A percentile compares a stretch with the other conserved stretches of the same genome.
Evolutionary conservation across 2,113 vertebrate species (phyloP).

Genomic region (Heloderma charlesbogerti): DNA sequence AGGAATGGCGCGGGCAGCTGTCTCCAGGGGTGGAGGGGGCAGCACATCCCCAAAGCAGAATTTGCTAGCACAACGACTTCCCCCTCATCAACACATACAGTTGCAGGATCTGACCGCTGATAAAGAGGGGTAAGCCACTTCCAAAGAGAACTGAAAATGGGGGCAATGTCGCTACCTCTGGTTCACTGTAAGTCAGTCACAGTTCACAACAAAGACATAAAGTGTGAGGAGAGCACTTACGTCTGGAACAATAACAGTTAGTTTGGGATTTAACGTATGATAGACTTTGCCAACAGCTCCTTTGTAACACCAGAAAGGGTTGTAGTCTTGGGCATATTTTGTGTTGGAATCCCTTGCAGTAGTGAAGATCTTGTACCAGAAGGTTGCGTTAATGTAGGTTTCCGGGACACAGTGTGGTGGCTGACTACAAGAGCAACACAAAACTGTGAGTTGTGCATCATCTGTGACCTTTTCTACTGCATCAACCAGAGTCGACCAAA

Average conservation of each 20-base stretch:
- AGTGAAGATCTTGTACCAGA: constrained; percentile 98
- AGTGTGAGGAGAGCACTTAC: constrained; percentile 79
- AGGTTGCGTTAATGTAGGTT: constrained; percentile 93
- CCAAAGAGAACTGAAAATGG: neutral
- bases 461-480: no score
- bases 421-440: constrained; percentile 81
- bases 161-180: neutral
- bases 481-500: no score
- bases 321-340: constrained; percentile 97
- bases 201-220: neutral
- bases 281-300: constrained; percentile 97
- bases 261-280: constrained; percentile 95
- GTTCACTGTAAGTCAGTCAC: neutral
- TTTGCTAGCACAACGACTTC: no score
- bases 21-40: no score
- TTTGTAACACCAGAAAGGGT: constrained; percentile 99
- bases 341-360: constrained; percentile 93
- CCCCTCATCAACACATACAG: no score
- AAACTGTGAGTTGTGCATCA: neutral
- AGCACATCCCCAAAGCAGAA: neutral
- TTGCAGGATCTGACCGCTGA: neutral
- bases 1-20: neutral
- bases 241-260: constrained; percentile 95
- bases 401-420: constrained; percentile 95
- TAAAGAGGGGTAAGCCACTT: neutral